Percentiles rank a stretch among this genome's conserved stretches.
Conservation (phyloP, 1,140 invertebrate genomes). For the Oryctes rhinoceros region DNA sequence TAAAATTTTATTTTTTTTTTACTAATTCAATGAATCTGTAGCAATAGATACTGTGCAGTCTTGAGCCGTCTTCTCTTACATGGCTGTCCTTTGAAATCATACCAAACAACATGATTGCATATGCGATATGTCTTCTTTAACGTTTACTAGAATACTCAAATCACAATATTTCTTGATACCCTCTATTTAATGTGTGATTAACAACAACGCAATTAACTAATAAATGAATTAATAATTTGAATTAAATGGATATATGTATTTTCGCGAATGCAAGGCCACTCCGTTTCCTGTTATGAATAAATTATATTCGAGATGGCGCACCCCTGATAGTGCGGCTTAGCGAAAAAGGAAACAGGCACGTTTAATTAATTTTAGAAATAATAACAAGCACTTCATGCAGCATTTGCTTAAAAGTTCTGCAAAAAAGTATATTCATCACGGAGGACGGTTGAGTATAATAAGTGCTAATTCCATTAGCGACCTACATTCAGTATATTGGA, state of each 20-base stretch:
- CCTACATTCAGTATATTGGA: constrained; percentile 31
- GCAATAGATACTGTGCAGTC: too few relatives aligned
- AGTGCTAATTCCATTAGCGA: constrained; percentile 7
- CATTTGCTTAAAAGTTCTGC: neutral
- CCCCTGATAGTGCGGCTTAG: neutral
- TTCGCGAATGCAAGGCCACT: neutral
- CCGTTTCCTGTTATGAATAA: neutral
- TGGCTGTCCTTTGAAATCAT: too few relatives aligned
- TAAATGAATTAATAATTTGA: constrained; percentile 3
- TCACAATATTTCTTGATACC: too few relatives aligned
- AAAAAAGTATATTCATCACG: constrained; percentile 20
- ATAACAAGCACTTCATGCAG: constrained; percentile 9
- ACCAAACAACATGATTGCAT: too few relatives aligned
- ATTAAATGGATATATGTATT: neutral
- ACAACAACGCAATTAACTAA: neutral
- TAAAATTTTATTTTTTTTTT: too few relatives aligned
- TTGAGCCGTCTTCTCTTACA: too few relatives aligned
- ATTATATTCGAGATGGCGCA: constrained; percentile 17
- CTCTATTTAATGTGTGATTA: neutral
- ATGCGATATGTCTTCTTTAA: too few relatives aligned
- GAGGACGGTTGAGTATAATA: neutral
- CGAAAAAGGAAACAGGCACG: neutral
- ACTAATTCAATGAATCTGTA: too few relatives aligned
- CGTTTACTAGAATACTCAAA: too few relatives aligned
- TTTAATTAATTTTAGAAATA: constrained; percentile 36